phyloP scores from a whole-genome alignment of 1,140 invertebrate species.

The Riptortus pedestris region DNA sequence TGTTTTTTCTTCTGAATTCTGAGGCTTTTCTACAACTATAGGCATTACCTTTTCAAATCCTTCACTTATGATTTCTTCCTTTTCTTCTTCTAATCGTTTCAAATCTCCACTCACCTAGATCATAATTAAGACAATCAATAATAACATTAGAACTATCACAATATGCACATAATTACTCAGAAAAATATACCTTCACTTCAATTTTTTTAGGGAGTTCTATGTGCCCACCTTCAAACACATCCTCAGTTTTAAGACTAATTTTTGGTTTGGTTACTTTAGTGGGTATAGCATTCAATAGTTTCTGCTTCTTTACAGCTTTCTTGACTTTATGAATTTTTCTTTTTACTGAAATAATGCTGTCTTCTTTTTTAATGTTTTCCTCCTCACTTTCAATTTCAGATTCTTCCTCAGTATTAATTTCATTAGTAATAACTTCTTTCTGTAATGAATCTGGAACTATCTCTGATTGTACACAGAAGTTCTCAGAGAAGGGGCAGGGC shows the following conservation, averaged over 20 bases:
- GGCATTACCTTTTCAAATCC: constrained; percentile 41
- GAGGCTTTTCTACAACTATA: constrained; percentile 28
- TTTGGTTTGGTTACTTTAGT: constrained; percentile 39
- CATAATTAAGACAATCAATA: too few relatives aligned
- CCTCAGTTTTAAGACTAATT: constrained; percentile 43
- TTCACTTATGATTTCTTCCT: constrained; percentile 31
- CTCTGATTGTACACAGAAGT: constrained; percentile 36
- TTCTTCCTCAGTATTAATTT: constrained; percentile 45
- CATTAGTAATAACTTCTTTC: constrained; percentile 29
- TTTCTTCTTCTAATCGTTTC: background rate
- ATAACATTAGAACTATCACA: too few relatives aligned
- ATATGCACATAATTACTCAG: too few relatives aligned
- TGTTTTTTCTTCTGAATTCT: constrained; percentile 33
- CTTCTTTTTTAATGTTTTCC: constrained; percentile 38
- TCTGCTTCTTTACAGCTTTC: constrained; percentile 50
- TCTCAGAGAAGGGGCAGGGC: constrained; percentile 66
- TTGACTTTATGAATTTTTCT: constrained; percentile 44
- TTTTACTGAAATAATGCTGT: constrained; percentile 42
- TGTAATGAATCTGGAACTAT: constrained; percentile 25
- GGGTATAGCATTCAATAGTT: constrained; percentile 43
- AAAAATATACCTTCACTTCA: constrained; percentile 11
- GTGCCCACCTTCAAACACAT: constrained; percentile 49
- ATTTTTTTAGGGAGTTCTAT: constrained; percentile 7
- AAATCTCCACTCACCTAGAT: constrained; percentile 15
- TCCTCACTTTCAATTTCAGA: constrained; percentile 71